A percentile compares a stretch with the other conserved stretches of the same genome.
These are phyloP conservation scores for Cynodonichthys magdalenae DNA, from an alignment of 2,797 vertebrate genomes.

Conservation along the genomic window DNA sequence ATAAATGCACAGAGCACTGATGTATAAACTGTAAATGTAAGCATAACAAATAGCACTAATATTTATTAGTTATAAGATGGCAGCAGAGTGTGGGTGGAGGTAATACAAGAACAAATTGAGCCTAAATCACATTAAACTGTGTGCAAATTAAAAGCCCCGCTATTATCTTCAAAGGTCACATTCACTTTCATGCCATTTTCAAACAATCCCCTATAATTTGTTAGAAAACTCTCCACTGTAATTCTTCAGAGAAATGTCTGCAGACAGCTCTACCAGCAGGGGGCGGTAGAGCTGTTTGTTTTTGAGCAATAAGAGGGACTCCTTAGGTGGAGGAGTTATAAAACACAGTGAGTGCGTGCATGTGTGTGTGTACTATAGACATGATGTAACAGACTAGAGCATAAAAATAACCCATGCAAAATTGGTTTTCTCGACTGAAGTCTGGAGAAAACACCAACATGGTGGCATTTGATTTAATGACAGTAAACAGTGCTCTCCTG, in stretches of 20 bases:
- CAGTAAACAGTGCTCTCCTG: conserved; percentile 7
- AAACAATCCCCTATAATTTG: conserved; percentile 10
- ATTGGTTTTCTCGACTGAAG: conserved; percentile 14
- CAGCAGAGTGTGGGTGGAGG: not conserved
- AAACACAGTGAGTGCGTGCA: conserved; percentile 4
- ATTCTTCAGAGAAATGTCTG: conserved; percentile 4
- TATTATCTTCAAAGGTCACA: conserved; percentile 20
- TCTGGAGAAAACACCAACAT: conserved; percentile 16
- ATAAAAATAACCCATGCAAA: conserved; percentile 6
- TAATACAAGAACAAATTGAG: conserved; percentile 6
- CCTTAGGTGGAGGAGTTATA: conserved; percentile 9
- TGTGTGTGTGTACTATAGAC: conserved; percentile 11
- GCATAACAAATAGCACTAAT: not conserved
- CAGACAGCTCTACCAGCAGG: conserved; percentile 59
- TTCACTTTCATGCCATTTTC: conserved; percentile 17
- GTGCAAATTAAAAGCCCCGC: conserved; percentile 30
- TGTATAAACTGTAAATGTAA: not conserved
- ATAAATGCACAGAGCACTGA: not conserved
- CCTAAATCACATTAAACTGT: conserved; percentile 18
- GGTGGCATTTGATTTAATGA: conserved; percentile 18
- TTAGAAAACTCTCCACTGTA: not conserved
- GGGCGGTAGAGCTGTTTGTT: conserved; percentile 57
- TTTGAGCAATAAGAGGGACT: not conserved
- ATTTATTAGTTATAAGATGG: not conserved
- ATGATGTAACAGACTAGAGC: conserved; percentile 38